phyloP scores from a whole-genome alignment of 2,888 invertebrate genomes.

The Drosophila longiperda region DNA sequence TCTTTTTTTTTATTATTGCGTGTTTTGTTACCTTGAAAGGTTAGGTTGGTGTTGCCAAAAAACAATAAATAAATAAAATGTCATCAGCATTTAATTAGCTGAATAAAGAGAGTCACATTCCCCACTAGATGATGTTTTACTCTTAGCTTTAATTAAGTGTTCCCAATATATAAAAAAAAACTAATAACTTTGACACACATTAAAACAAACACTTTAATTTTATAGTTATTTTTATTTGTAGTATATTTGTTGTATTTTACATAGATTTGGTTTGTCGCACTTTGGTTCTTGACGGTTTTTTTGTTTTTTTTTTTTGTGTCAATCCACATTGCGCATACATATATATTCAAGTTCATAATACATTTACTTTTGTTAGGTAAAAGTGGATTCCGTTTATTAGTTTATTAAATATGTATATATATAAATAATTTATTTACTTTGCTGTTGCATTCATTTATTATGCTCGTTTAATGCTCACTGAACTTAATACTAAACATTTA shows the following conservation, averaged over 20 bases:
- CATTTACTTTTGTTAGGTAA: slow-evolving; percentile 45
- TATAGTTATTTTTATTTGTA: slow-evolving; percentile 49
- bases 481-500: slow-evolving; percentile 78
- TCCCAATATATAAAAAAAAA: slow-evolving; percentile 4
- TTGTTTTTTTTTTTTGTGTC: background rate
- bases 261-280: slow-evolving; percentile 54
- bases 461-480: slow-evolving; percentile 37
- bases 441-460: slow-evolving; percentile 16
- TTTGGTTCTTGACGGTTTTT: slow-evolving; percentile 37
- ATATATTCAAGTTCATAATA: slow-evolving; percentile 26
- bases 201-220: slow-evolving; percentile 8
- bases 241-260: slow-evolving; percentile 43
- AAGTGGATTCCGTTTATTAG: slow-evolving; percentile 46
- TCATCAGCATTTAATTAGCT: slow-evolving; percentile 50
- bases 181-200: background rate
- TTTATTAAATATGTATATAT: slow-evolving; percentile 40
- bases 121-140: background rate
- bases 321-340: slow-evolving; percentile 32
- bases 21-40: slow-evolving; percentile 12
- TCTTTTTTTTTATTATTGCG: slow-evolving; percentile 38
- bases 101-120: slow-evolving; percentile 4
- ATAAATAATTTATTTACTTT: slow-evolving; percentile 16
- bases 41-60: slow-evolving; percentile 8
- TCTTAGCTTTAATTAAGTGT: background rate
- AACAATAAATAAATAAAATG: slow-evolving; percentile 57